phyloP scores from a whole-genome alignment of 2,797 vertebrate genomes.

The Enteromius thamalakanensis region DNA sequence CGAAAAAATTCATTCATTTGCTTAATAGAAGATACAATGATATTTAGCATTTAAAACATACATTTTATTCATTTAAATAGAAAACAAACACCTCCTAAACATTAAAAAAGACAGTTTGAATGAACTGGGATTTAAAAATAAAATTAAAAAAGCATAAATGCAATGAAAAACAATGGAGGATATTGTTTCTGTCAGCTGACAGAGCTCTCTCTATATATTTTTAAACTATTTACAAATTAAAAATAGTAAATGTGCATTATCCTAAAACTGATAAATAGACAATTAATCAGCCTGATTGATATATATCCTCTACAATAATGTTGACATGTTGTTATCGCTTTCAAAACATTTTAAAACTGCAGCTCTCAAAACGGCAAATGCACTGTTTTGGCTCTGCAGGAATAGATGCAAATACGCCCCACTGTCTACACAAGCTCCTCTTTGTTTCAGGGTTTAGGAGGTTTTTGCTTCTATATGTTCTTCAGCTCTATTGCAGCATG shows the following conservation, averaged over 20 bases:
- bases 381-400: constrained; percentile 4
- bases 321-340: constrained; percentile 49
- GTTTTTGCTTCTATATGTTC: constrained; percentile 25
- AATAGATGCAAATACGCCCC: constrained; percentile 15
- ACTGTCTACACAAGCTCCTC: constrained; percentile 19
- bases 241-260: not conserved
- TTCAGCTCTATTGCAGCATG: not conserved
- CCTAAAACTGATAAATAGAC: not conserved
- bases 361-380: constrained; percentile 42
- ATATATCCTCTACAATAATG: not conserved
- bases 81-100: not conserved
- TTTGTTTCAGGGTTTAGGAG: not conserved
- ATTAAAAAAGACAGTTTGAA: not conserved
- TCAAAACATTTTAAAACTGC: constrained; percentile 57
- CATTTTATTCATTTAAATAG: not conserved
- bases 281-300: not conserved
- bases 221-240: not conserved
- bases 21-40: not conserved
- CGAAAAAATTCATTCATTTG: not conserved
- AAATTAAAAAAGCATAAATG: not conserved
- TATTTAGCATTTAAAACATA: not conserved
- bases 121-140: too few species aligned
- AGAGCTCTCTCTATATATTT: not conserved
- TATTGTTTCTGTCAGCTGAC: not conserved
- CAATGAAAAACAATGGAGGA: not conserved